A percentile compares a stretch with the other conserved stretches of the same genome.
These are phyloP conservation scores for Netta rufina DNA, from an alignment of 2,797 vertebrate species.

Conservation along the genomic window DNA sequence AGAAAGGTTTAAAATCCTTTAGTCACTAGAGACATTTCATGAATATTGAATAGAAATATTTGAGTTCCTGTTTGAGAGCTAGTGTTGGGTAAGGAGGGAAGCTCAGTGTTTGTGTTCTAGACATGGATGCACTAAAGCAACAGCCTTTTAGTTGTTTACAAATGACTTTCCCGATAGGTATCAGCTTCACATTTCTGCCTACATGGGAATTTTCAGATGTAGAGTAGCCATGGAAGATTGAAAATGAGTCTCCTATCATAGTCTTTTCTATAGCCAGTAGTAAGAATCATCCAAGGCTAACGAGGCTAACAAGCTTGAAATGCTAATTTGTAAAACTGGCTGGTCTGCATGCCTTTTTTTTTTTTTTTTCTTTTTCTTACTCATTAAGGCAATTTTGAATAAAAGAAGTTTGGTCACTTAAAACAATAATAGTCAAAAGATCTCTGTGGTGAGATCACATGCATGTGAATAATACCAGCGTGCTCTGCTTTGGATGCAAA, in stretches of 20 bases:
- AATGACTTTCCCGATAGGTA: fast-evolving
- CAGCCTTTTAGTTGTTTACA: not conserved
- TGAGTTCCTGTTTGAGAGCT: not conserved
- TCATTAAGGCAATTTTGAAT: not conserved
- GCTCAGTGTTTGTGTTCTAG: not conserved
- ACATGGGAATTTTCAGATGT: not conserved
- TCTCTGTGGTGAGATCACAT: not conserved
- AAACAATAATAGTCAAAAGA: not conserved
- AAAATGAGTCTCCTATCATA: not conserved
- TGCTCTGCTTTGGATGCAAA: not conserved
- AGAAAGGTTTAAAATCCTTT: not conserved
- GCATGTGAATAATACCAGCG: not conserved
- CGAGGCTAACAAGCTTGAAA: not conserved
- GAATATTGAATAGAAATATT: not conserved
- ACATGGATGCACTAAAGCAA: not conserved
- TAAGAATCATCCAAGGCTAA: not conserved
- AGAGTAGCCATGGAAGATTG: fast-evolving
- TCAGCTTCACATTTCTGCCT: not conserved
- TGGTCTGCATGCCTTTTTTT: not conserved
- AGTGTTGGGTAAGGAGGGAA: not conserved
- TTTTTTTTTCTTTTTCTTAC: not conserved
- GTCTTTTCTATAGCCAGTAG: not conserved
- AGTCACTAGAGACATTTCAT: not conserved
- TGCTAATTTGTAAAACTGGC: not conserved
- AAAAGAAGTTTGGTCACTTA: not conserved